Evolutionary conservation across 1,140 invertebrate species (phyloP), one percentile per base, ranked within the genome.

Genomic region (Panulirus ornatus): DNA sequence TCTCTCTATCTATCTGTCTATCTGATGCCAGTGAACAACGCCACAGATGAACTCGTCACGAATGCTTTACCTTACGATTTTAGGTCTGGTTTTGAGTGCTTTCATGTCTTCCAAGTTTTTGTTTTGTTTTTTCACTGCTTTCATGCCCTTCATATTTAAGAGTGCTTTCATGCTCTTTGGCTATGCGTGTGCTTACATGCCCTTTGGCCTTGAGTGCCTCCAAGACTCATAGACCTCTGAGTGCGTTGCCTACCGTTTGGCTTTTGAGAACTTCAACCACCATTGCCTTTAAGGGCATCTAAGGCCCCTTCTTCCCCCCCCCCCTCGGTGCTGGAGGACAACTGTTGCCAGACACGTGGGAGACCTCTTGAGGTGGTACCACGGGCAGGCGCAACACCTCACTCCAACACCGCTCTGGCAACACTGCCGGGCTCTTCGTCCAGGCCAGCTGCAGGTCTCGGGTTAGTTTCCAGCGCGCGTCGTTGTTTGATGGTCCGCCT

Each of bases 381-480:
- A 27, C 27, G 58, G 58, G 58, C 58, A 36, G 19, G 75, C 75
- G 75, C 75, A 78, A 73, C 70, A 73, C 70, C 22, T 36, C 3
- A n/a, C n/a, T n/a, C n/a, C n/a, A n/a, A n/a, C n/a, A n/a, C 75
- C 14, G 27, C 30, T 27, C 75, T 78, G 75, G 75, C 75, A 47
- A 47, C 75, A 47, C 42, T 30, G 75, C 19, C 34, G 73, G 14
- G 44, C 40, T 14, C 5, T 66, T 66, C n/a, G n/a, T n/a, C n/a
- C n/a, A 27, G 11, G 44, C 14, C 5, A 66, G n/a, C 58, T 11
- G 5, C 58, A 78, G 83, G 83, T 73, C 40, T n/a, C n/a, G n/a
- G 83, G 40, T 84, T 73, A 84, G 83, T 84, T 84, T 84, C 83
- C 70, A 66, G 83, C 66, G 66, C 66, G 83, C 27, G 83, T 47